Evolutionary conservation across 2,797 vertebrate genomes (phyloP).

Genomic region (Gymnoscopelus braueri): DNA sequence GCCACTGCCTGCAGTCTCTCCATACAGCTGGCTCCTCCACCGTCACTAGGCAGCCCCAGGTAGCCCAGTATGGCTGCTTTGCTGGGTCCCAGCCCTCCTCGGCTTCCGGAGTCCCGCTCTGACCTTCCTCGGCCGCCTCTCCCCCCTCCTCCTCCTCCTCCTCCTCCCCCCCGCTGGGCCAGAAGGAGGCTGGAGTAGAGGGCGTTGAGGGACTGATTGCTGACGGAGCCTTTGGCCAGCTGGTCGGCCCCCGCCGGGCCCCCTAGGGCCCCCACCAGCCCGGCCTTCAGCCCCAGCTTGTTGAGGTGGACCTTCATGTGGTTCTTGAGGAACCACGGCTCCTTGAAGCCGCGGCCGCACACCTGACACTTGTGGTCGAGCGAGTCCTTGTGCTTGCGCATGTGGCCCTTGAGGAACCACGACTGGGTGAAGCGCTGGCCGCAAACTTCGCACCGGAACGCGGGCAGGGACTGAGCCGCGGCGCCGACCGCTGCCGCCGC

Average conservation of each 20-base stretch:
- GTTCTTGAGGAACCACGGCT: slow-evolving; percentile 96
- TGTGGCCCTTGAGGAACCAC: slow-evolving; percentile 95
- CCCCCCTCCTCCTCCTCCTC: slow-evolving; percentile 45
- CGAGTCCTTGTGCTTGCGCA: slow-evolving; percentile 96
- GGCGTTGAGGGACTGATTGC: slow-evolving; percentile 84
- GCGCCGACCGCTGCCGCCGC: slow-evolving; percentile 52
- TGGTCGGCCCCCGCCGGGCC: slow-evolving; percentile 71
- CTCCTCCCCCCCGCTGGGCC: slow-evolving; percentile 64
- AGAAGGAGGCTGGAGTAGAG: slow-evolving; percentile 90
- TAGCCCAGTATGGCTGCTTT: slow-evolving; percentile 87
- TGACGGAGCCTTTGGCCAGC: slow-evolving; percentile 74
- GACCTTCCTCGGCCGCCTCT: slow-evolving; percentile 66
- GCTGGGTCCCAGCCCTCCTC: slow-evolving; percentile 67
- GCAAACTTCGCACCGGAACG: slow-evolving; percentile 91
- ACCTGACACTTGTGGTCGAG: slow-evolving; percentile 94
- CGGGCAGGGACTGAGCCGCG: slow-evolving; percentile 69
- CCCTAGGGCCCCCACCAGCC: slow-evolving; percentile 70
- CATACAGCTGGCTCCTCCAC: slow-evolving; percentile 84
- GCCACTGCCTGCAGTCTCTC: slow-evolving; percentile 88
- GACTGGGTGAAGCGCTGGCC: slow-evolving; percentile 95
- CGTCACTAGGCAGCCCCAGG: slow-evolving; percentile 83
- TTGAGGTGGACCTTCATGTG: slow-evolving; percentile 97
- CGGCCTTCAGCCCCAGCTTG: slow-evolving; percentile 88
- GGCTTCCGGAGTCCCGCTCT: slow-evolving; percentile 54
- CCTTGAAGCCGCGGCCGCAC: slow-evolving; percentile 94